phyloP scores from a whole-genome alignment of 2,113 vertebrate species.

The Abramis brama region DNA sequence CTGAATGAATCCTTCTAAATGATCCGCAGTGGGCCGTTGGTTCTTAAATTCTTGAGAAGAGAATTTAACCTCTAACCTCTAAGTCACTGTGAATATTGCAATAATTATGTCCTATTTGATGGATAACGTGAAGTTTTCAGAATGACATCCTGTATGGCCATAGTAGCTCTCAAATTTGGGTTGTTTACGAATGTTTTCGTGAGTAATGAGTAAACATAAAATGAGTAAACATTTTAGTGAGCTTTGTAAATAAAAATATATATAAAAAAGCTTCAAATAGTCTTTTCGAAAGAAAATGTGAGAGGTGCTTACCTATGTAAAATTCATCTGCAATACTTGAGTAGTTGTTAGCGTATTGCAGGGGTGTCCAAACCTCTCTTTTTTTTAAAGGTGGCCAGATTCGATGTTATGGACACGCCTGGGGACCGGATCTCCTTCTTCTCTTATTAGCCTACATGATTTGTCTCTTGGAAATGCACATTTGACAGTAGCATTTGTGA shows the following conservation, averaged over 20 bases:
- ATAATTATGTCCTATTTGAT: not conserved
- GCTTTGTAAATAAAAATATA: not conserved
- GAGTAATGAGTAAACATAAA: not conserved
- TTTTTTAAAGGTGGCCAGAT: too few relatives aligned
- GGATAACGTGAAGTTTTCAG: not conserved
- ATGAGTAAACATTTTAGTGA: too few relatives aligned
- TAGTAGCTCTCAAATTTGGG: not conserved
- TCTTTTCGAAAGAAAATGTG: not conserved
- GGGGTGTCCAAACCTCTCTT: too few relatives aligned
- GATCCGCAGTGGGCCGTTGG: not conserved
- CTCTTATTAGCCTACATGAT: too few relatives aligned
- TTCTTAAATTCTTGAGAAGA: not conserved
- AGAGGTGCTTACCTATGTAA: not conserved
- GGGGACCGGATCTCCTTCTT: too few relatives aligned
- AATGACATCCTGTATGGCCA: not conserved
- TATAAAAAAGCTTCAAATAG: not conserved
- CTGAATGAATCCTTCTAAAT: not conserved
- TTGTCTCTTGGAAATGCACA: too few relatives aligned
- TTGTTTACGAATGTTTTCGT: not conserved
- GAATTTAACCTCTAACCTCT: slow-evolving; percentile 5
- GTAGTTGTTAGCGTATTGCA: not conserved
- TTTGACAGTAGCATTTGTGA: too few relatives aligned
- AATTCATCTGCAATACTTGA: not conserved
- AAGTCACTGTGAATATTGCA: not conserved
- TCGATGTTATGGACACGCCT: too few relatives aligned